Percentiles rank a stretch among this genome's conserved stretches.
phyloP scores from a whole-genome alignment of 2,113 vertebrate genomes.

The Rhynchomys soricoides region DNA sequence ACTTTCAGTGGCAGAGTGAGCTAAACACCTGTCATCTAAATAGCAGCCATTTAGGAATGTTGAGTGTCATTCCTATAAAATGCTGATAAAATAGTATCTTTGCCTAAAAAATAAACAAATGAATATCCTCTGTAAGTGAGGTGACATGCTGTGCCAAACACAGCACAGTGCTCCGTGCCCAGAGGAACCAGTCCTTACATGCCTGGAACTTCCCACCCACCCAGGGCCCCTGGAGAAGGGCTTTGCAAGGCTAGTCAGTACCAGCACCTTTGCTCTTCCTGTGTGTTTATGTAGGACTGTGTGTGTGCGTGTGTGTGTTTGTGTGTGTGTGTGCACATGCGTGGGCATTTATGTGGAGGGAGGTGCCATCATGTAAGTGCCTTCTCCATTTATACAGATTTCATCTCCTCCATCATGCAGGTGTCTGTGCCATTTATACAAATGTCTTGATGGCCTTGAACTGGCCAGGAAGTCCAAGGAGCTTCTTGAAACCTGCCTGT shows the following conservation, averaged over 20 bases:
- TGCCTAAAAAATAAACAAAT: not conserved
- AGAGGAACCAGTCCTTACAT: not conserved
- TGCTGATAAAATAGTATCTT: conserved; percentile 39
- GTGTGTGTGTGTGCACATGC: too few species aligned
- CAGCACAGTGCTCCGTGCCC: not conserved
- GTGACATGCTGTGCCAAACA: rapidly evolving
- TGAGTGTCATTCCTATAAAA: not conserved
- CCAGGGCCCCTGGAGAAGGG: not conserved
- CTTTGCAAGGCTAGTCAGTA: not conserved
- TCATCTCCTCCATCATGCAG: too few species aligned
- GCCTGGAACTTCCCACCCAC: not conserved
- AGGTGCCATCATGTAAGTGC: not conserved
- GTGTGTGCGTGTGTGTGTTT: not conserved
- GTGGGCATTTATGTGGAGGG: not conserved
- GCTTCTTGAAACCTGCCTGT: not conserved
- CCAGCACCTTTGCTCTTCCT: not conserved
- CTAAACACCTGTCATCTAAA: not conserved
- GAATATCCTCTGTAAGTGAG: too few species aligned
- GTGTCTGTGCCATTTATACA: too few species aligned
- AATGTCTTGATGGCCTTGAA: not conserved
- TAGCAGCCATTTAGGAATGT: not conserved
- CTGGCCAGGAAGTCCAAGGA: too few species aligned
- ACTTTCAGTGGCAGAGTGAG: not conserved
- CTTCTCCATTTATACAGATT: too few species aligned
- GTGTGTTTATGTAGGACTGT: not conserved